Base-by-base conservation (phyloP, 2,888 invertebrate genomes). In the Pteria penguin region DNA sequence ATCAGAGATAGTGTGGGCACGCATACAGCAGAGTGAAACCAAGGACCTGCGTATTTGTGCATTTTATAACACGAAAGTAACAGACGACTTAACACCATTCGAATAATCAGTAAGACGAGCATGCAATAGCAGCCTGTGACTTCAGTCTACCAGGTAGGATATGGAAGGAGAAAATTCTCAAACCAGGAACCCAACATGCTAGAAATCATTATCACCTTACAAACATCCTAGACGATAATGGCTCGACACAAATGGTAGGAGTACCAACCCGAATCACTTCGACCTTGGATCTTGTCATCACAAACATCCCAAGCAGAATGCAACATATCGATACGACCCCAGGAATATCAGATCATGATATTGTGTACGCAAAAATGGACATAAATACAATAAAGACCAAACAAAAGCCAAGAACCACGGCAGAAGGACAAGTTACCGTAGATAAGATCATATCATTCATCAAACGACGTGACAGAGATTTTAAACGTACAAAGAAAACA, bases 341-440 rank as follows among this genome's bases (percentile, higher is more conserved):
- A n/a, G n/a, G n/a, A n/a, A n/a, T n/a, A n/a, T n/a, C n/a, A n/a
- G n/a, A n/a, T n/a, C n/a, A n/a, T n/a, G n/a, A n/a, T n/a, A n/a
- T n/a, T n/a, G n/a, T n/a, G n/a, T n/a, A n/a, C n/a, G n/a, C n/a
- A n/a, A n/a, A n/a, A n/a, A n/a, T n/a, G n/a, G n/a, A n/a, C n/a
- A n/a, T n/a, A n/a, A n/a, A n/a, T n/a, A n/a, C n/a, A n/a, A n/a
- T n/a, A n/a, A n/a, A n/a, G n/a, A n/a, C 2, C n/a, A 32, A 4
- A 61, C 72, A 75, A 66, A 66, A 60, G 36, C 54, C 55, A 4
- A 52, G 75, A 36, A 58, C 60, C 62, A 26, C 66, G 32, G 31
- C 14, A 1, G 31, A 68, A 72, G 60, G 65, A 73, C 24, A 27
- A 52, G 4, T 60, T n/a, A 26, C 78, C 75, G 27, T 73, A 74